Base-by-base conservation (phyloP, 2,888 invertebrate species). In the Epinotia bilunana region DNA sequence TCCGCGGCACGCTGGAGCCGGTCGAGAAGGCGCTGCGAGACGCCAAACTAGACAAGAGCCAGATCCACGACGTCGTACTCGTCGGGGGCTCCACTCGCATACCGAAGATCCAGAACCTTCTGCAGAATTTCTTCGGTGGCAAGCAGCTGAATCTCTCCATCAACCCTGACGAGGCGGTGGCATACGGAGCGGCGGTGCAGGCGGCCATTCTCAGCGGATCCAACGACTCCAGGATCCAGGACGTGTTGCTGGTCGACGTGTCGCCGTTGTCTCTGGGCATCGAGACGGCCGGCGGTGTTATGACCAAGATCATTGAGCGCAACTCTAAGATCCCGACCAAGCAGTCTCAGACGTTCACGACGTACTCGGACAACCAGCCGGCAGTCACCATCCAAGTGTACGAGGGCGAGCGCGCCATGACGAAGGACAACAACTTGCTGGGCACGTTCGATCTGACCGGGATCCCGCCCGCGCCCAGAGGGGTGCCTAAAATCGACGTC, bases 71-170 rank as follows among this genome's bases (percentile, higher is more conserved):
- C 81, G 95, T 97, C 4, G 97, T 97, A 0, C 90, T 97, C 46
- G 97, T 97, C 13, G 97, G 97, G 12, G 97, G 96, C 16, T 96
- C 96, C 0, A 96, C 96, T 0, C 94, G 96, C 71, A 96, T 97
- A 74, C 97, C 97, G 0, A 96, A 96, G 86, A 95, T 97, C 65
- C 96, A 96, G 86, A 95, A 90, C 77, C 88, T 97, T 79, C 88
- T 97, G 57, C 95, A 96, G 87, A 95, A 95, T 83, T 96, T 95
- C 90, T 97, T 97, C 92, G 94, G 94, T 79, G 95, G 95, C 12
- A 96, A 96, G 87, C 90, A 93, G 39, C 88, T 96, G 18, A 96
- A 96, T 83, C 89, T 95, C 71, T 95, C 95, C 6, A 96, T 96
- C 81, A 96, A 96, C 83, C 96, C 96, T 0, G 96, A 97, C 80